Base-by-base conservation (phyloP, 1,140 invertebrate genomes). In the Bombus pyrosoma region DNA sequence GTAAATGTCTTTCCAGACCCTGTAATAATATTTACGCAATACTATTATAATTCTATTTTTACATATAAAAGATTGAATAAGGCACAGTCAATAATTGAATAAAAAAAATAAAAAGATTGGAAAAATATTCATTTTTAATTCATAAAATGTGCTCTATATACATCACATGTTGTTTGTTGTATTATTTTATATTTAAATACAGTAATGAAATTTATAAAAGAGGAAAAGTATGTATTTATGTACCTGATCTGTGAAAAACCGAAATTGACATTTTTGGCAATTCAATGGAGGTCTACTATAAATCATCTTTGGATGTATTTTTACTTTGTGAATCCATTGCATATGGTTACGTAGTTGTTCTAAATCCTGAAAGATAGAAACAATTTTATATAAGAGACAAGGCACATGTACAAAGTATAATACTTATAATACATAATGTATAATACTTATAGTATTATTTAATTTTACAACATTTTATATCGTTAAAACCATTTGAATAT, bases 251-350 rank as follows among this genome's bases (percentile, higher is more conserved):
- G 97, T 97, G 92, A 97, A 97, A 94, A 97, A 97, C 80, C 97
- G 94, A 94, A 98, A 99, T 95, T 99, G 98, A 96, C 98, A 99
- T 94, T 99, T 99, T 94, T 99, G 98, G 94, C 98, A 99, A 94
- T 99, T 99, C 80, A 99, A 95, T 57, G 98, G 98, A 85, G 98
- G 98, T 95, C 98, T 96, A 95, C 98, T 98, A 93, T 98, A 98
- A 86, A 99, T 98, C 98, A 99, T 99, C 95, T 99, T 99, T 86
- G 98, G 98, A 96, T 99, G 98, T 92, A 99, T 99, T 95, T 99
- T 99, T 77, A 99, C 98, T 96, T 99, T 98, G 93, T 99, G 98
- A 92, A 98, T 98, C 98, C 98, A 98, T 91, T 98, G 98, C 98
- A 99, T 99, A 93, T 99, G 98, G 94, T 98, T 98, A 86, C 98